Evolutionary conservation across 2,113 vertebrate genomes (phyloP).

Genomic region (Paramormyrops kingsleyae): DNA sequence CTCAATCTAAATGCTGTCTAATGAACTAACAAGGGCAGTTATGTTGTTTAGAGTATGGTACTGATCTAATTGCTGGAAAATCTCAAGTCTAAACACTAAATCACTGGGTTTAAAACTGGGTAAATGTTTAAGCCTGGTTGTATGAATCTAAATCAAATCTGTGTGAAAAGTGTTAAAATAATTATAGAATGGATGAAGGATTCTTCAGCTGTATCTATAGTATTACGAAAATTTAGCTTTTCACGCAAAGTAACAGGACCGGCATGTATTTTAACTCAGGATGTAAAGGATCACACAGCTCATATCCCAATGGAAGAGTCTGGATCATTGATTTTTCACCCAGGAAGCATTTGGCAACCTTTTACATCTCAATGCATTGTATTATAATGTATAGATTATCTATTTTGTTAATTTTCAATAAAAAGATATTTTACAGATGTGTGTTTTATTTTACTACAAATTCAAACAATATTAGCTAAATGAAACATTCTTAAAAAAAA

Average conservation of each 20-base stretch:
- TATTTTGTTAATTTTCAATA: slow-evolving; percentile 94
- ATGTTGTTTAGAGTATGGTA: neutral
- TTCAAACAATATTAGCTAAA: neutral
- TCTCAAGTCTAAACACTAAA: slow-evolving; percentile 11
- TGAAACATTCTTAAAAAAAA: neutral
- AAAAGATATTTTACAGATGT: slow-evolving; percentile 78
- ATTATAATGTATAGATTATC: slow-evolving; percentile 77
- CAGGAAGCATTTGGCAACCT: slow-evolving; percentile 39
- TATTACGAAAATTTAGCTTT: neutral
- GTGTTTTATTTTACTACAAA: slow-evolving; percentile 51
- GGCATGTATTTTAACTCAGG: neutral
- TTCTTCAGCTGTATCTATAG: neutral
- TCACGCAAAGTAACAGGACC: neutral
- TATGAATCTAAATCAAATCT: neutral
- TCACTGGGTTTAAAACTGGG: neutral
- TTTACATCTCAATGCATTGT: slow-evolving; percentile 69
- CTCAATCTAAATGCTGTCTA: neutral
- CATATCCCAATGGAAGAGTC: neutral
- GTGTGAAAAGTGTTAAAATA: neutral
- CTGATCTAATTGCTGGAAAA: neutral
- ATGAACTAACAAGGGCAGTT: neutral
- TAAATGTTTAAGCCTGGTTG: neutral
- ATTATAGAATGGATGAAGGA: neutral
- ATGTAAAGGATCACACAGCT: neutral
- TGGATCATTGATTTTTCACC: neutral